Evolutionary conservation across 2,113 vertebrate species (phyloP), one percentile per base, ranked within the genome.

Genomic region (Lethenteron reissneri): DNA sequence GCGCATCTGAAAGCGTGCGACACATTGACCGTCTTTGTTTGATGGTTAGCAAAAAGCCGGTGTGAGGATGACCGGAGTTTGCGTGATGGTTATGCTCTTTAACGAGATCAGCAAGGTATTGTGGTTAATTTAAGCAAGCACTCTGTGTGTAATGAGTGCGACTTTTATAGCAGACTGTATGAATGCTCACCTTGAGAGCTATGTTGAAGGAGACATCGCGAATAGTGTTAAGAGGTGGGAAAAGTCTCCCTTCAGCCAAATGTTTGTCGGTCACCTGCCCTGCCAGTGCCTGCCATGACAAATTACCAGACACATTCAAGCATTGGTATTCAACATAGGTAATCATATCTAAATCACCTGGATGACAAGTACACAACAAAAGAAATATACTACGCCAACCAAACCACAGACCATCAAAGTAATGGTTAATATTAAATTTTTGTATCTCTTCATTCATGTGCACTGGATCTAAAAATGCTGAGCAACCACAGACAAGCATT

Each of bases 181-280:
- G 64, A 68, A 25, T 11, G 21, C 77, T 84, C 80, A 97, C 94
- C 85, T 81, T 87, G 70, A 83, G 82, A n/a, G 92, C 90, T 10
- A 99, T 85, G 76, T 84, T 88, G 76, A 87, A 72, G 0, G 94
- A 96, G 64, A 95, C 88, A 0, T 87, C 79, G 75, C 77, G 83
- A 76, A 99, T 99, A 60, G 78, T 81, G 76, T 76, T 80, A 79
- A 99, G 82, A 1, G 91, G 87, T 77, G 94, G 94, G 74, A 90
- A 99, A 58, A 99, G 81, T 71, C 94, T 82, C 71, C 94, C 94
- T 72, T 96, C 88, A 56, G 81, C 75, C 59, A 97, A 80, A 78
- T 99, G 79, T 71, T 87, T 76, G 57, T 90, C 84, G 8, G 84
- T 89, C 74, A 97, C 94, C 78, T 88, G 77, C 57, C 86, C 76